A percentile compares a stretch with the other conserved stretches of the same genome.
Conservation (phyloP, 2,888 invertebrate species). For the Stenurella melanura region DNA sequence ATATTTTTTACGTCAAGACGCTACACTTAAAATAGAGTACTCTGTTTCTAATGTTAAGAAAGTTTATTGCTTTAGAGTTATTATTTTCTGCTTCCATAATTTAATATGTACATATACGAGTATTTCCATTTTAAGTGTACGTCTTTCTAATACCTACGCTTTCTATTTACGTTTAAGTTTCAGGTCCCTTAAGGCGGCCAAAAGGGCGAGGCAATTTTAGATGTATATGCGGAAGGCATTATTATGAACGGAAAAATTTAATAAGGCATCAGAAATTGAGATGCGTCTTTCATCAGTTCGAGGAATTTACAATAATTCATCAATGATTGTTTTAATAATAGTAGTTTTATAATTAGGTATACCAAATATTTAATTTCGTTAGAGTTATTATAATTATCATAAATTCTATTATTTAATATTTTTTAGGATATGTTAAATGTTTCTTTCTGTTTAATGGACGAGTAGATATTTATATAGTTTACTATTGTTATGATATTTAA, state of each 20-base stretch:
- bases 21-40: not conserved
- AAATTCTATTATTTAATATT: not conserved
- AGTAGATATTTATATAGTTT: not conserved
- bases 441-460: not conserved
- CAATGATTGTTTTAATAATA: constrained; percentile 8
- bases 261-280: constrained; percentile 55
- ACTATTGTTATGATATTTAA: not conserved
- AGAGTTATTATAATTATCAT: not conserved
- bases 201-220: constrained; percentile 55
- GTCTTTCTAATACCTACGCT: not conserved
- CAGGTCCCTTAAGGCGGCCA: constrained; percentile 47
- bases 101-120: not conserved
- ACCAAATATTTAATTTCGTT: constrained; percentile 27
- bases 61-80: not conserved
- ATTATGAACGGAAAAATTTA: constrained; percentile 59
- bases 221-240: constrained; percentile 58
- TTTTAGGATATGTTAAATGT: not conserved
- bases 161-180: not conserved
- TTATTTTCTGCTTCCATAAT: no score
- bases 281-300: constrained; percentile 42
- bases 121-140: not conserved
- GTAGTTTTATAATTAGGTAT: constrained; percentile 6
- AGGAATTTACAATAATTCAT: constrained; percentile 20
- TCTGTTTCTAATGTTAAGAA: not conserved
- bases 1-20: not conserved